A percentile compares a stretch with the other conserved stretches of the same genome.
Evolutionary conservation across 2,113 vertebrate species (phyloP).

Genomic region (Syrmaticus mikado): DNA sequence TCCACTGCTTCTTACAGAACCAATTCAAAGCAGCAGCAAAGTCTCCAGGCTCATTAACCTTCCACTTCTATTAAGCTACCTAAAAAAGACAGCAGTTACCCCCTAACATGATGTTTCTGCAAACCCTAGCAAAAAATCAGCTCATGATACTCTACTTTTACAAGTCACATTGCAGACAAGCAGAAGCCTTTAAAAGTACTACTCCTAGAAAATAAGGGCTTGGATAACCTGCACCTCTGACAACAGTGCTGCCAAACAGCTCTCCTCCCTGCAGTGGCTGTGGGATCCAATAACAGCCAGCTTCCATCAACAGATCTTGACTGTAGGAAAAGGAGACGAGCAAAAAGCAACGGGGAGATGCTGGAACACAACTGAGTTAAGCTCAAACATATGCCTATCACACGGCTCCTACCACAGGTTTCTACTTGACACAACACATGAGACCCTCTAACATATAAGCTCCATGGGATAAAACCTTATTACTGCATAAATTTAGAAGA

Average conservation of each 20-base stretch:
- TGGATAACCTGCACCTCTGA: background rate
- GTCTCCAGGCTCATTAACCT: background rate
- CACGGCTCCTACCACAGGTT: accelerated
- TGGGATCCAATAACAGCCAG: background rate
- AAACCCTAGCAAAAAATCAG: background rate
- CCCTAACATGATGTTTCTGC: too few species aligned
- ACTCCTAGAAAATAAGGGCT: background rate
- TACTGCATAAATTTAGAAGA: background rate
- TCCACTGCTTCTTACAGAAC: background rate
- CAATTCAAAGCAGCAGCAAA: background rate
- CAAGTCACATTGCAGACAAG: background rate
- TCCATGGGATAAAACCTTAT: background rate
- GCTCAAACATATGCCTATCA: accelerated
- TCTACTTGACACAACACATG: background rate
- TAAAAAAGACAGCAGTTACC: background rate
- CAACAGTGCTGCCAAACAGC: accelerated
- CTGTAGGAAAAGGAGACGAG: background rate
- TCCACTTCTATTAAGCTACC: background rate
- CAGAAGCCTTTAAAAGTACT: background rate
- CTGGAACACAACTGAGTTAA: accelerated
- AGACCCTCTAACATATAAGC: background rate
- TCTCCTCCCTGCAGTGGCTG: background rate
- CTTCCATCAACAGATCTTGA: background rate
- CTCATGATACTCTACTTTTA: background rate
- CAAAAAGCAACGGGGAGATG: too few species aligned